phyloP scores from a whole-genome alignment of 2,888 invertebrate species.

The Norana najaformis region DNA sequence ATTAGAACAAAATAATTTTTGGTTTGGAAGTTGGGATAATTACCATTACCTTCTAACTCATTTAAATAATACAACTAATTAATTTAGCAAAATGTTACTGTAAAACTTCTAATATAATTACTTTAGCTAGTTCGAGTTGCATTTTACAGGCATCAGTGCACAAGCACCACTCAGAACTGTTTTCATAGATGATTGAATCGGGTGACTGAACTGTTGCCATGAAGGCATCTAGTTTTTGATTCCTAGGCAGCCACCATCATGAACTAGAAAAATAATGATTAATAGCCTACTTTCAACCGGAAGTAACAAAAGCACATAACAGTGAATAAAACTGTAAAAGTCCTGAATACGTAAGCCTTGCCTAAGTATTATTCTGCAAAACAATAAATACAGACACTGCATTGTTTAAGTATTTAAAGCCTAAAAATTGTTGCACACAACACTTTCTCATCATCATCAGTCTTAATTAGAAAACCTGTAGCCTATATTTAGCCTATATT shows the following conservation, averaged over 20 bases:
- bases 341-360: constrained; percentile 5
- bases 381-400: background rate
- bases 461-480: background rate
- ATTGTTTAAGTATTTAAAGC: background rate
- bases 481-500: too few species aligned
- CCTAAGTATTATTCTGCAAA: background rate
- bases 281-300: background rate
- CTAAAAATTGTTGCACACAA: background rate
- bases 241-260: background rate
- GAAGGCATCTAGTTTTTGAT: background rate
- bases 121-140: background rate
- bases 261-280: background rate
- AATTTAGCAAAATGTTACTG: background rate
- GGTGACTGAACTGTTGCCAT: background rate
- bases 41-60: too few species aligned
- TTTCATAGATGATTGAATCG: too few species aligned
- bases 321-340: background rate
- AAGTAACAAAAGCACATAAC: background rate
- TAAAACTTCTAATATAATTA: background rate
- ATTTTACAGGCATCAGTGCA: background rate
- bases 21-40: too few species aligned
- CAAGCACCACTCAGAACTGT: background rate
- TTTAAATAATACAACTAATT: background rate
- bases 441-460: background rate
- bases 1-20: too few species aligned